A percentile compares a stretch with the other conserved stretches of the same genome.
Evolutionary conservation across 2,797 vertebrate genomes (phyloP).

Genomic region (Tiaroga cobitis): DNA sequence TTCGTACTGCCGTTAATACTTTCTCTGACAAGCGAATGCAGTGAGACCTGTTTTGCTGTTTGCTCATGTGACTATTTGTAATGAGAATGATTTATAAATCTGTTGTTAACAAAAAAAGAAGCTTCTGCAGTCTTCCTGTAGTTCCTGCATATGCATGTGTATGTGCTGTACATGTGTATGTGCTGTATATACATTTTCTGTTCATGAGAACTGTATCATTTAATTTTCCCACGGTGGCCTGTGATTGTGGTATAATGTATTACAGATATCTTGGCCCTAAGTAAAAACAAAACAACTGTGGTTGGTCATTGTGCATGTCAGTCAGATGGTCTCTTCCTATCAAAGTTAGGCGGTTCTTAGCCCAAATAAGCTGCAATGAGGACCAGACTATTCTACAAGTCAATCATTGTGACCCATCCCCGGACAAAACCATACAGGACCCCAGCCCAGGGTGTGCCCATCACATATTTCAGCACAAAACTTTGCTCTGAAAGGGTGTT

Average conservation of each 20-base stretch:
- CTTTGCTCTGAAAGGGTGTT: conserved; percentile 13
- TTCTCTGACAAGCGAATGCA: not conserved
- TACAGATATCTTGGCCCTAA: not conserved
- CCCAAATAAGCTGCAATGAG: not conserved
- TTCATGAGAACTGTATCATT: not conserved
- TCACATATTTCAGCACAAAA: conserved; percentile 23
- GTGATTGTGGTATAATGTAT: not conserved
- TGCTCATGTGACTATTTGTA: not conserved
- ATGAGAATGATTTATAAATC: not conserved
- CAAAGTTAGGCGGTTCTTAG: not conserved
- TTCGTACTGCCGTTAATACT: not conserved
- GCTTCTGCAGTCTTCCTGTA: not conserved
- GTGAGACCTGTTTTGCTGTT: not conserved
- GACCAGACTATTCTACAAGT: not conserved
- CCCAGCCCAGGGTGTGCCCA: conserved; percentile 35
- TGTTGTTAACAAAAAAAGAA: not conserved
- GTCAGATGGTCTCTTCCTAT: not conserved
- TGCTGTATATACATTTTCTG: not conserved
- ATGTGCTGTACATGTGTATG: too few species aligned
- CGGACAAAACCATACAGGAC: not conserved
- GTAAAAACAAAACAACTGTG: not conserved
- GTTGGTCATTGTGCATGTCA: not conserved
- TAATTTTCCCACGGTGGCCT: not conserved
- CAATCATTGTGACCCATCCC: not conserved
- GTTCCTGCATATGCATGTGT: not conserved